Evolutionary conservation across 1,140 invertebrate species (phyloP).

Genomic region (Drosophila obscura): DNA sequence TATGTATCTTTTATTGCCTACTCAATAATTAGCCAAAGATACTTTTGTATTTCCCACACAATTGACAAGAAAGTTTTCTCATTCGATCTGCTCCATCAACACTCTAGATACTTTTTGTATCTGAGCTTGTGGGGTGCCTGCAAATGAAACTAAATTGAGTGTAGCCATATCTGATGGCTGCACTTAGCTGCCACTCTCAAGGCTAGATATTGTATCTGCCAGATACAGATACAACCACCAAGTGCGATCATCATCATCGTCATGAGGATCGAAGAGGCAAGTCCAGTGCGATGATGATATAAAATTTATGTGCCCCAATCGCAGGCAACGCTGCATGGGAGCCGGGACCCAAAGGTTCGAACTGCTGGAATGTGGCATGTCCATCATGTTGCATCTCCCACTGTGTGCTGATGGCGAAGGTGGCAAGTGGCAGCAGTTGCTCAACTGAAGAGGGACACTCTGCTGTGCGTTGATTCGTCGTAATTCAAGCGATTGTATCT

Average conservation of each 20-base stretch:
- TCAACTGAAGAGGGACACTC: slow-evolving; percentile 59
- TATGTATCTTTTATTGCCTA: too few species aligned
- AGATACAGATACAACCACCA: slow-evolving; percentile 8
- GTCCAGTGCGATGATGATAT: slow-evolving; percentile 25
- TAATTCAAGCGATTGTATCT: slow-evolving; percentile 67
- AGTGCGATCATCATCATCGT: slow-evolving; percentile 9
- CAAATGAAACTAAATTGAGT: slow-evolving; percentile 17
- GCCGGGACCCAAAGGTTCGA: slow-evolving; percentile 4
- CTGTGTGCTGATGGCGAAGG: slow-evolving; percentile 46
- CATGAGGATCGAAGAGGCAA: slow-evolving; percentile 1
- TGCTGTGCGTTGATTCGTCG: slow-evolving; percentile 72
- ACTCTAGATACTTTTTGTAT: slow-evolving; percentile 1
- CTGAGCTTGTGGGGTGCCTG: slow-evolving; percentile 27
- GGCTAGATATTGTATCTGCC: background rate
- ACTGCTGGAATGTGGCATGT: slow-evolving; percentile 22
- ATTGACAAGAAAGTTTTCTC: too few species aligned
- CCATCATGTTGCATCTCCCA: slow-evolving; percentile 60
- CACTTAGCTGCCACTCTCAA: slow-evolving; percentile 8
- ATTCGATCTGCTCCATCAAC: too few species aligned
- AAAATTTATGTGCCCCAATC: slow-evolving; percentile 37
- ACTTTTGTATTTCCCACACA: background rate
- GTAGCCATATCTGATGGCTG: slow-evolving; percentile 1
- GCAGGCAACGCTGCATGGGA: slow-evolving; percentile 22
- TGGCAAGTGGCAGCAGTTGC: slow-evolving; percentile 72
- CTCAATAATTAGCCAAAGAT: background rate